Conservation (phyloP, 2,113 vertebrate species). For the Cololabis saira region DNA sequence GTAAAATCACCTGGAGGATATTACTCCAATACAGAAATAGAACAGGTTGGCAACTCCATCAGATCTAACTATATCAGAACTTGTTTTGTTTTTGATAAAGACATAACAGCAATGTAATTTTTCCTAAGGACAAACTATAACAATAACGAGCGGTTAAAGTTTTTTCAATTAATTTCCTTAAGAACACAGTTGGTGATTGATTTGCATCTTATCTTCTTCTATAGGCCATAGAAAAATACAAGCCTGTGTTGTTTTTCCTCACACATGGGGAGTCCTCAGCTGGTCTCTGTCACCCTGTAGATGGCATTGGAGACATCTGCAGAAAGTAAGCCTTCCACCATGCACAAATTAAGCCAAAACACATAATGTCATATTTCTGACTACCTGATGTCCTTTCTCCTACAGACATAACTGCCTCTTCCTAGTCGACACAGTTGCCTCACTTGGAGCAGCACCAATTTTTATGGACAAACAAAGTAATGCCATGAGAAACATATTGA, state of each 20-base stretch:
- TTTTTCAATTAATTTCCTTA: no score
- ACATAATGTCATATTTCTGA: not conserved
- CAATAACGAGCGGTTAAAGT: no score
- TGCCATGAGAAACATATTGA: not conserved
- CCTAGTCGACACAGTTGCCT: constrained; percentile 92
- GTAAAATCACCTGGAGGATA: constrained; percentile 84
- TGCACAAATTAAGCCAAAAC: not conserved
- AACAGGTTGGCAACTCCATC: constrained; percentile 76
- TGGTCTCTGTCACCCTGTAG: constrained; percentile 89
- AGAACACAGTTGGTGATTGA: not conserved
- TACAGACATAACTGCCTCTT: constrained; percentile 90
- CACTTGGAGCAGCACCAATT: constrained; percentile 90
- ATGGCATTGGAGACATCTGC: constrained; percentile 91
- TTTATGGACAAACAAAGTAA: constrained; percentile 96
- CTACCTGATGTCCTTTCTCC: not conserved
- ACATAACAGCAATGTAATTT: no score
- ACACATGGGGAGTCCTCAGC: constrained; percentile 94
- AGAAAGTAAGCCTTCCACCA: constrained; percentile 83
- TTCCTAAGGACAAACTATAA: no score
- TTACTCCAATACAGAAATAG: constrained; percentile 86
- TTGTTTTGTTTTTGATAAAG: no score
- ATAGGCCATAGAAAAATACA: constrained; percentile 87
- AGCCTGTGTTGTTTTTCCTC: constrained; percentile 91
- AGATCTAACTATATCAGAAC: no score
- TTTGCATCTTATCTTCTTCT: not conserved